Base-by-base conservation (phyloP, 2,888 invertebrate genomes). In the Andrena bucephala region DNA sequence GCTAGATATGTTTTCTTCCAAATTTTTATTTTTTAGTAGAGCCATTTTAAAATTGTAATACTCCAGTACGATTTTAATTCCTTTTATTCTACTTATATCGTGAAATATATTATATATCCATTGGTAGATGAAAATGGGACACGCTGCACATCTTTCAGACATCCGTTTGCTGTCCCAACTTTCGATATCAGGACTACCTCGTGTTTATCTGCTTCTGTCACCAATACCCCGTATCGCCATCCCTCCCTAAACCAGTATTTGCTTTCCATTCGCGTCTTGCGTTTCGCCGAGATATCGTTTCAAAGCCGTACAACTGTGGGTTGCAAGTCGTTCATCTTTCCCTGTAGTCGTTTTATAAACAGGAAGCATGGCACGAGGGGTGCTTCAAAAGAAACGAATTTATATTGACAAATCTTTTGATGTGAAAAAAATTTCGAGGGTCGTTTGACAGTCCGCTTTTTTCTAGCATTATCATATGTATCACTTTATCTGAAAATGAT, bases 221-320 rank as follows among this genome's bases (percentile, higher is more conserved):
- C 33, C 69, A 16, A 69, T 59, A 59, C 50, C 20, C 8, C 20
- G 20, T 57, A 31, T 60, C 60, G 6, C 24, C 29, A 29, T 27
- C 8, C 29, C 42, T 42, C 50, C 13, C 29, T 33, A 57, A 27
- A 36, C 36, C 69, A 24, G 42, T 69, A 59, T 69, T 69, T 69
- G 59, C 69, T 69, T 42, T 42, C 59, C 69, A 69, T 59, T 69
- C 69, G 62, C 57, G 42, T 42, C 36, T 59, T 42, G 10, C 59
- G 57, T 27, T 36, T 59, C 57, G 29, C 27, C 27, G 69, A 69
- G 16, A 57, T 27, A 59, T 69, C 24, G 54, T 4, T 50, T 27
- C 50, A 24, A 54, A n/a, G 16, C n/a, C 29, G 16, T 67, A 20
- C 29, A 33, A 29, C n/a, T 16, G 57, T 10, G 16, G 20, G 2